Percentiles rank a stretch among this genome's conserved stretches.
Evolutionary conservation across 2,888 invertebrate species (phyloP).

Genomic region (Athetis lepigone): DNA sequence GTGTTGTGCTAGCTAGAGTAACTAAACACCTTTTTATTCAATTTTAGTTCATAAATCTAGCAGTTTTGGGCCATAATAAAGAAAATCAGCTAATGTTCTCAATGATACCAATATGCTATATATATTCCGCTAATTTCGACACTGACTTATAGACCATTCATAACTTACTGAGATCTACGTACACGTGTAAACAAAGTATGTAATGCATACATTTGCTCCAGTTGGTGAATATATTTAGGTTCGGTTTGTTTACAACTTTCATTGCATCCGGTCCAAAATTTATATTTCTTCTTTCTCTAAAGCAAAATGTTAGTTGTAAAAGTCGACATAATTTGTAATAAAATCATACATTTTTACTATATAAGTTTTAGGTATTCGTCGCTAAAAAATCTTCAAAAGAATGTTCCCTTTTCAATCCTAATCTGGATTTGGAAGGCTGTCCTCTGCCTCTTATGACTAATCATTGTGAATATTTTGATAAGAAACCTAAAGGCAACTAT

Average conservation of each 20-base stretch:
- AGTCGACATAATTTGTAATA: too few relatives aligned
- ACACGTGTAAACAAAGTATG: constrained; percentile 31
- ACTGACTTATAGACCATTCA: constrained; percentile 43
- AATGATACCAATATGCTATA: constrained; percentile 26
- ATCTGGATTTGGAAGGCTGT: neutral
- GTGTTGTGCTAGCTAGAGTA: constrained; percentile 18
- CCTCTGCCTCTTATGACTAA: neutral
- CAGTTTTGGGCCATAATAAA: neutral
- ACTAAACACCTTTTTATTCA: constrained; percentile 16
- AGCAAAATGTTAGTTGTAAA: constrained; percentile 11
- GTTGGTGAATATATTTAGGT: constrained; percentile 48
- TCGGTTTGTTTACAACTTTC: constrained; percentile 56
- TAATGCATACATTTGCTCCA: constrained; percentile 40
- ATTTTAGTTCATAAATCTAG: neutral
- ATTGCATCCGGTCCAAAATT: constrained; percentile 49
- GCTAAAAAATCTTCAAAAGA: neutral
- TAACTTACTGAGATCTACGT: constrained; percentile 33
- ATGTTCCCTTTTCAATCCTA: neutral
- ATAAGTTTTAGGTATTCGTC: neutral
- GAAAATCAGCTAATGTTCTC: constrained; percentile 1
- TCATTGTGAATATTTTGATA: neutral
- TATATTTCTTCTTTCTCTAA: constrained; percentile 26
- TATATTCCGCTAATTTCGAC: constrained; percentile 46
- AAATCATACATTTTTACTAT: neutral
- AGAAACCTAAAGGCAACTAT: constrained; percentile 10